Evolutionary conservation across 2,797 vertebrate species (phyloP).

Genomic region (Tadarida brasiliensis): DNA sequence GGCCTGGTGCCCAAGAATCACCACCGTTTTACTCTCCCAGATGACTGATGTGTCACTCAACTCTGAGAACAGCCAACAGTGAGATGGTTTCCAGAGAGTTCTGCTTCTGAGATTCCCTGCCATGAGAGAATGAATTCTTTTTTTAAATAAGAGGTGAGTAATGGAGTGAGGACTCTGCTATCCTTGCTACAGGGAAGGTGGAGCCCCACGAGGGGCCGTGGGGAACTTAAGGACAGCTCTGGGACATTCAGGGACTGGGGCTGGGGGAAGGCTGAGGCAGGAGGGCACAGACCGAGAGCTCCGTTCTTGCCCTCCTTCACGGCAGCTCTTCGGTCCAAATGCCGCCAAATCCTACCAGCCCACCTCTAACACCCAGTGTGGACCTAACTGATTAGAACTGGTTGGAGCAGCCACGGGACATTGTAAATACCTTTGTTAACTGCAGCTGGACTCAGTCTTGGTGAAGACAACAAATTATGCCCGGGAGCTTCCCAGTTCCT

Average conservation of each 20-base stretch:
- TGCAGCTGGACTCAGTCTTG: neutral
- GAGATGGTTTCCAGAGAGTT: neutral
- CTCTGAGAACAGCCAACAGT: neutral
- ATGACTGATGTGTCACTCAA: neutral
- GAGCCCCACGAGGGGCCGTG: neutral
- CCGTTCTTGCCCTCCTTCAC: too few relatives aligned
- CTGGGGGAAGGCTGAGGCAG: neutral
- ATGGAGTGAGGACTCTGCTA: neutral
- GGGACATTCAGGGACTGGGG: neutral
- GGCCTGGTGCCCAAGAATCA: neutral
- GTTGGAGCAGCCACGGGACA: neutral
- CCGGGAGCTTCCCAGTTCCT: neutral
- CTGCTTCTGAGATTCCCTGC: constrained; percentile 1
- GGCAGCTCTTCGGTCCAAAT: neutral
- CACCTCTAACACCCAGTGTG: neutral
- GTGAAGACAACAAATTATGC: neutral
- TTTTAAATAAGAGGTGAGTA: neutral
- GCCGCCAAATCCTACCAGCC: neutral
- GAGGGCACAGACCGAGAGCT: neutral
- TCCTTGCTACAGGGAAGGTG: neutral
- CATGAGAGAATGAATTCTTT: neutral
- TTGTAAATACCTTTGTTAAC: neutral
- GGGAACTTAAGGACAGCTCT: neutral
- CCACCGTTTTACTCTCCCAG: neutral
- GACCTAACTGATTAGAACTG: neutral